These are phyloP conservation scores for Ariopsis seemanni DNA, from an alignment of 2,113 vertebrate genomes.

Conservation along the genomic window DNA sequence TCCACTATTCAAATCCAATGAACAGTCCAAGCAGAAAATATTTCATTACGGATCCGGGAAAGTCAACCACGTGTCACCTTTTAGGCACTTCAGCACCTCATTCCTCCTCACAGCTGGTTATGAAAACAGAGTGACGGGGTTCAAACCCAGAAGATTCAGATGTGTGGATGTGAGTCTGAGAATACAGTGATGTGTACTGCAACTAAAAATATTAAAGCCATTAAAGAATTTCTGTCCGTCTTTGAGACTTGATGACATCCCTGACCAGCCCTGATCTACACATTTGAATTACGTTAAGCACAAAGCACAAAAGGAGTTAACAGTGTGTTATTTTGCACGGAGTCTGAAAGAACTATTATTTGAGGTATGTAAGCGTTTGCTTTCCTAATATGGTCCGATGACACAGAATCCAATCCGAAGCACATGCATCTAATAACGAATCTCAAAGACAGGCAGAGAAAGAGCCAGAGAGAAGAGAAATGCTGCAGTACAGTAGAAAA, in stretches of 20 bases:
- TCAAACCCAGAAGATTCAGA: neutral
- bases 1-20: slow-evolving; percentile 27
- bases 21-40: neutral
- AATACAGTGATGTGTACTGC: neutral
- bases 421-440: slow-evolving; percentile 7
- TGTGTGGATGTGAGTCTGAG: neutral
- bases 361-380: slow-evolving; percentile 18
- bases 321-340: neutral
- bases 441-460: neutral
- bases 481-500: slow-evolving; percentile 11
- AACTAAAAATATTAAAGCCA: neutral
- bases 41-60: slow-evolving; percentile 4
- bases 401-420: slow-evolving; percentile 23
- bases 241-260: neutral
- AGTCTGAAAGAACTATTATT: neutral
- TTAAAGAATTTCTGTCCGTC: neutral
- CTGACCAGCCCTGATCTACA: neutral
- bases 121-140: neutral
- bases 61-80: neutral
- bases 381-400: slow-evolving; percentile 53
- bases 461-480: neutral
- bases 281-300: no score
- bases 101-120: neutral
- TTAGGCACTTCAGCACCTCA: neutral
- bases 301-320: no score